A percentile compares a stretch with the other conserved stretches of the same genome.
Evolutionary conservation across 1,140 invertebrate species (phyloP).

Genomic region (Drosophila murphyi): DNA sequence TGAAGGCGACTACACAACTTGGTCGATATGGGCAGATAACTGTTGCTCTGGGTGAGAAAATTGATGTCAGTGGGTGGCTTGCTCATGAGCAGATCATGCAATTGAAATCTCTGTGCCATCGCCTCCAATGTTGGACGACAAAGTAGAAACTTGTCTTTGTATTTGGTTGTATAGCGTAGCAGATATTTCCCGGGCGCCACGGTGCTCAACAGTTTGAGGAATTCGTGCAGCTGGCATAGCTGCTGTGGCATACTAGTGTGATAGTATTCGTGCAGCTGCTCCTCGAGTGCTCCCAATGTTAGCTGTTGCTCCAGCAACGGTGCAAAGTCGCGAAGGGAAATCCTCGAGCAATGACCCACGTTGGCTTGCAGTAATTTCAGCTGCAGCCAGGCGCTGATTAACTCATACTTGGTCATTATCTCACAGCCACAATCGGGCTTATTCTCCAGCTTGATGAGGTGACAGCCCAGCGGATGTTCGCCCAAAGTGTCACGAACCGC

Average conservation of each 20-base stretch:
- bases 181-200: constrained; percentile 59
- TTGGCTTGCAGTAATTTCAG: constrained; percentile 51
- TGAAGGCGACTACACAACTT: constrained; percentile 64
- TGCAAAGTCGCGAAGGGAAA: constrained; percentile 52
- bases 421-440: constrained; percentile 78
- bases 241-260: constrained; percentile 49
- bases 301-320: constrained; percentile 58
- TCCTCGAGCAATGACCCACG: constrained; percentile 46
- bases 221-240: constrained; percentile 60
- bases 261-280: constrained; percentile 58
- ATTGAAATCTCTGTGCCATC: constrained; percentile 45
- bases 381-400: constrained; percentile 70
- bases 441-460: constrained; percentile 67
- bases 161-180: constrained; percentile 62
- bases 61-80: constrained; percentile 36
- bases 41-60: constrained; percentile 56
- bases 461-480: constrained; percentile 44
- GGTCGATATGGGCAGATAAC: constrained; percentile 57
- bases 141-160: constrained; percentile 65
- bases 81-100: constrained; percentile 45
- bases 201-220: constrained; percentile 57
- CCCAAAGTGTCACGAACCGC: constrained; percentile 30
- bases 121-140: constrained; percentile 46
- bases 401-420: constrained; percentile 71
- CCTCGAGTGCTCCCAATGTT: constrained; percentile 43